phyloP scores from a whole-genome alignment of 2,797 vertebrate species.

The Sylvilagus floridanus region DNA sequence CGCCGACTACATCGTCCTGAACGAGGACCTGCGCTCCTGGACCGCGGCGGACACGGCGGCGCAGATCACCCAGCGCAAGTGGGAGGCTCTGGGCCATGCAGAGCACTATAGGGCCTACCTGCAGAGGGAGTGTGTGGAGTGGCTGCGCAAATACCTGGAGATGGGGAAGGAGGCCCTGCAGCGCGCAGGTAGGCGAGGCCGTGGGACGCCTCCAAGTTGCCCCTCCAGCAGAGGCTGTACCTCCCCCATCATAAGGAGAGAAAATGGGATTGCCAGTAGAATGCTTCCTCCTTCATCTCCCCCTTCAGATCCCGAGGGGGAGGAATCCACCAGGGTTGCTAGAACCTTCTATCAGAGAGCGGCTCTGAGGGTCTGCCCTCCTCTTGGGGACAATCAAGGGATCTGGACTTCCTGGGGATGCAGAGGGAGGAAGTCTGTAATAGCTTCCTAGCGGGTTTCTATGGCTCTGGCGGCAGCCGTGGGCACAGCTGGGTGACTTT shows the following conservation, averaged over 20 bases:
- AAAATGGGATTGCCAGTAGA: no score
- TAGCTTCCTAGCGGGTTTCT: neutral
- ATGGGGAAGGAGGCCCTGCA: neutral
- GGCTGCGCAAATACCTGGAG: neutral
- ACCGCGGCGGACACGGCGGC: neutral
- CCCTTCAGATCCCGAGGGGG: neutral
- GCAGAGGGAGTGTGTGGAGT: neutral
- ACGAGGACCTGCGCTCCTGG: neutral
- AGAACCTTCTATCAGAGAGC: neutral
- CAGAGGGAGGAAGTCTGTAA: neutral
- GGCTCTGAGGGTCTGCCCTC: neutral
- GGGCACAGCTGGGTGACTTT: neutral
- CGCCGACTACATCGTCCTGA: neutral
- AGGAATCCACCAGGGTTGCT: neutral
- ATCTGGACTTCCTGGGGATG: neutral
- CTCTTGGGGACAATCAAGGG: neutral
- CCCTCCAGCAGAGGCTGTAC: neutral
- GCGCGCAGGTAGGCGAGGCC: no score
- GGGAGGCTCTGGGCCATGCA: accelerated
- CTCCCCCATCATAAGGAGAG: no score
- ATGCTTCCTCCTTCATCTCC: no score
- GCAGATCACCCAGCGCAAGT: neutral
- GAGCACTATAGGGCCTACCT: neutral
- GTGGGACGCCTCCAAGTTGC: neutral
- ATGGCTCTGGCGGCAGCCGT: neutral